phyloP scores from a whole-genome alignment of 2,797 vertebrate genomes.

The Cyprinella venusta region DNA sequence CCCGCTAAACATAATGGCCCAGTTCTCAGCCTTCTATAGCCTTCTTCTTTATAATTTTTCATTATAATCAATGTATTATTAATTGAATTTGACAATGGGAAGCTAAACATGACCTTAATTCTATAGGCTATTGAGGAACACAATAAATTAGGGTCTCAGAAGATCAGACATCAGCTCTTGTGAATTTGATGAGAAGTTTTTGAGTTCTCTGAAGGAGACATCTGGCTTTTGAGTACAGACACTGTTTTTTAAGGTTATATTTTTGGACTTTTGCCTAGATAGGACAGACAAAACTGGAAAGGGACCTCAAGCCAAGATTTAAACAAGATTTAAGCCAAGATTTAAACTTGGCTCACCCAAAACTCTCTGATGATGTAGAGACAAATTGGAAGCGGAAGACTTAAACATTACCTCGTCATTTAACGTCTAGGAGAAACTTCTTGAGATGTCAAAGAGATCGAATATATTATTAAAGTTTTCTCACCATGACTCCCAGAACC shows the following conservation, averaged over 20 bases:
- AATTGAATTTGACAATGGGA: no score
- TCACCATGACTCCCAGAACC: conserved; percentile 78
- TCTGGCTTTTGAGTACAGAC: not conserved
- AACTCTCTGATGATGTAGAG: not conserved
- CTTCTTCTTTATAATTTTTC: no score
- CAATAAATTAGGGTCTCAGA: not conserved
- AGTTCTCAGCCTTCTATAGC: no score
- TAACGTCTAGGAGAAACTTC: no score
- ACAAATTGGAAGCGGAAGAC: not conserved
- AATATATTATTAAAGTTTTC: not conserved
- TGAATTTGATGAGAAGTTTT: not conserved
- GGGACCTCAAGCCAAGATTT: not conserved
- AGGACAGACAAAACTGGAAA: not conserved
- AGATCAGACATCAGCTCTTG: not conserved
- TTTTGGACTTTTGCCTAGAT: not conserved
- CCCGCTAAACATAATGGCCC: no score
- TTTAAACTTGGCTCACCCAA: not conserved
- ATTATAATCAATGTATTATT: no score
- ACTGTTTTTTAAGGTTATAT: not conserved
- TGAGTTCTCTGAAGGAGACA: not conserved
- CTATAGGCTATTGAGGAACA: not conserved
- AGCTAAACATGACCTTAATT: no score
- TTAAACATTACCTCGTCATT: not conserved
- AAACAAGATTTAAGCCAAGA: no score
- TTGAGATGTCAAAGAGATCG: not conserved